Conservation (phyloP, 2,888 invertebrate species). For the Sepioteuthis lessoniana region DNA sequence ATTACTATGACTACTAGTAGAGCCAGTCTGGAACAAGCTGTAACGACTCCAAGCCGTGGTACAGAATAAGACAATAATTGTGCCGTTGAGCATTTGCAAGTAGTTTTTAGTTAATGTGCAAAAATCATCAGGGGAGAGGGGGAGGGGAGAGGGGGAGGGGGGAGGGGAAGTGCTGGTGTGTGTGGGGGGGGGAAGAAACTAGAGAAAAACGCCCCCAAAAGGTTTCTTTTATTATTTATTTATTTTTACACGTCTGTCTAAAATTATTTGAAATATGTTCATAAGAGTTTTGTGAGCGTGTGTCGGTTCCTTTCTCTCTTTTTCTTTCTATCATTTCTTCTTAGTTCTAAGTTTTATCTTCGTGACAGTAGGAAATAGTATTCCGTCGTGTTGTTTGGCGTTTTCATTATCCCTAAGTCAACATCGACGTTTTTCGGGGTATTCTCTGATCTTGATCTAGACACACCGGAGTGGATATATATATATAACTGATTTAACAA, state of each 20-base stretch:
- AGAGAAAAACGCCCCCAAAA: not conserved
- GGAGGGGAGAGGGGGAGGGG: too few relatives aligned
- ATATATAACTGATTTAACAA: not conserved
- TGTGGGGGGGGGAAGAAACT: too few relatives aligned
- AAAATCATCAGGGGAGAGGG: not conserved
- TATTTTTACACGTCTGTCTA: not conserved
- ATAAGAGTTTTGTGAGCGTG: not conserved
- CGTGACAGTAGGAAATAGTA: not conserved
- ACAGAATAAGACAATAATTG: not conserved
- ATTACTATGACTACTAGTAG: conserved; percentile 21
- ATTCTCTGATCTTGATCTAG: not conserved
- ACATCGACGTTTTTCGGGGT: not conserved
- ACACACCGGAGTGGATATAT: not conserved
- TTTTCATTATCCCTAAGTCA: not conserved
- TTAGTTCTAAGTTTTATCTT: not conserved
- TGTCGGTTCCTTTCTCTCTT: not conserved
- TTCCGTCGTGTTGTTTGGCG: not conserved
- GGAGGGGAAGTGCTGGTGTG: too few relatives aligned
- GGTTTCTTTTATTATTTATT: not conserved
- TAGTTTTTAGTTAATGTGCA: not conserved
- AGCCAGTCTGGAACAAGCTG: conserved; percentile 7
- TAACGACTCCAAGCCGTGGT: conserved; percentile 15
- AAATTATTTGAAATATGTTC: conserved; percentile 33
- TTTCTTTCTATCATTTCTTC: not conserved
- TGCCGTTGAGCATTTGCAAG: not conserved